Conservation (phyloP, 2,113 vertebrate species). For the Salvelinus alpinus region DNA sequence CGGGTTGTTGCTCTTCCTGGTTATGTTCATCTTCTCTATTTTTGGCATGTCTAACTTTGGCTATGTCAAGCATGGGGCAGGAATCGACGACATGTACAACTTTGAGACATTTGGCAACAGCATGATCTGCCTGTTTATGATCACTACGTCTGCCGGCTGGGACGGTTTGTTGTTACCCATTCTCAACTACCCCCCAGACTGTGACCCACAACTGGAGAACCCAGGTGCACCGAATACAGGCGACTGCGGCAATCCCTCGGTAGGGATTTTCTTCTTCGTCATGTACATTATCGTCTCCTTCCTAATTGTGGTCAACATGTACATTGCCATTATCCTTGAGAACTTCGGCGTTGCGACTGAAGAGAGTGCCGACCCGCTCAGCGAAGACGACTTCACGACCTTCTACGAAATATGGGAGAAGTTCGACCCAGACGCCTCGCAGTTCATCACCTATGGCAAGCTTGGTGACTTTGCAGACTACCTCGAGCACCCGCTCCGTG, state of each 20-base stretch:
- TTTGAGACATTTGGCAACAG: slow-evolving; percentile 99
- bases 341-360: slow-evolving; percentile 99
- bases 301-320: slow-evolving; percentile 99
- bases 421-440: slow-evolving; percentile 94
- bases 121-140: slow-evolving; percentile 99
- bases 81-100: slow-evolving; percentile 98
- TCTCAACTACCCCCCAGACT: slow-evolving; percentile 94
- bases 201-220: slow-evolving; percentile 86
- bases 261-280: slow-evolving; percentile 99
- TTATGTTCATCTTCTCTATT: slow-evolving; percentile 99
- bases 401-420: slow-evolving; percentile 99
- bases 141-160: slow-evolving; percentile 97
- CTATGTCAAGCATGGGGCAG: slow-evolving; percentile 91
- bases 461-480: slow-evolving; percentile 96
- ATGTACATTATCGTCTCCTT: slow-evolving; percentile 99
- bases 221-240: slow-evolving; percentile 90
- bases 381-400: slow-evolving; percentile 98
- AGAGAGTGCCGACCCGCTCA: slow-evolving; percentile 96
- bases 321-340: slow-evolving; percentile 98
- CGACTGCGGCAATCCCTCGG: slow-evolving; percentile 94
- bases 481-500: slow-evolving; percentile 90
- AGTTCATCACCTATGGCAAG: slow-evolving; percentile 97
- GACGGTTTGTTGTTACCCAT: slow-evolving; percentile 94
- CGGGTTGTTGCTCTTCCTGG: slow-evolving; percentile 93
- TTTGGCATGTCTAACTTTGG: slow-evolving; percentile 99